phyloP scores from a whole-genome alignment of 2,797 vertebrate genomes.

The Hippocampus kuda region DNA sequence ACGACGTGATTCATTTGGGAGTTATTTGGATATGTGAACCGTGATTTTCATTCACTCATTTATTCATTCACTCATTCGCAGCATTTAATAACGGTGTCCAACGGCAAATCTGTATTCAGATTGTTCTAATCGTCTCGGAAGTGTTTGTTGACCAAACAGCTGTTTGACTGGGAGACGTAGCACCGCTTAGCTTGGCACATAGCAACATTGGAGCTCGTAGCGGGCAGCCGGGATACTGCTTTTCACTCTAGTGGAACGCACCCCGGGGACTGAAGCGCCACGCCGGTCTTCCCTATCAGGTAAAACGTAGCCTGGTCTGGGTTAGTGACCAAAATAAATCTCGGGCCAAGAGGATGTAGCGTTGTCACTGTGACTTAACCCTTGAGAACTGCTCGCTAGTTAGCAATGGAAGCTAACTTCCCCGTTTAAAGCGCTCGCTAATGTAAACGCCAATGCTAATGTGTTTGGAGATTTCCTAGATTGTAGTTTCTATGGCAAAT shows the following conservation, averaged over 20 bases:
- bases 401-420: conserved; percentile 39
- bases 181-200: not conserved
- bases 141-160: conserved; percentile 1
- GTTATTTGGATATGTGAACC: not conserved
- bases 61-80: not conserved
- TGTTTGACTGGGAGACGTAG: not conserved
- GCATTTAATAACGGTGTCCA: not conserved
- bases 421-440: not conserved
- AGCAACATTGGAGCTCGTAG: not conserved
- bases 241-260: conserved; percentile 27
- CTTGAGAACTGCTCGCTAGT: conserved; percentile 38
- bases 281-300: conserved; percentile 33
- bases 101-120: not conserved
- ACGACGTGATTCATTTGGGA: not conserved
- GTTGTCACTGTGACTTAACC: conserved; percentile 40
- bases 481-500: conserved; percentile 5
- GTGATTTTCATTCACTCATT: not conserved
- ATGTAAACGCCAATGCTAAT: conserved; percentile 10
- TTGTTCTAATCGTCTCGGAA: not conserved
- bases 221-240: not conserved
- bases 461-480: conserved; percentile 3
- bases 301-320: conserved; percentile 42
- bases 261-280: conserved; percentile 10
- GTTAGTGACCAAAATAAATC: conserved; percentile 39
- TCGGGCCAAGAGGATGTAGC: conserved; percentile 18